A percentile compares a stretch with the other conserved stretches of the same genome.
Conservation (phyloP, 2,888 invertebrate species). For the Ischnura elegans region DNA sequence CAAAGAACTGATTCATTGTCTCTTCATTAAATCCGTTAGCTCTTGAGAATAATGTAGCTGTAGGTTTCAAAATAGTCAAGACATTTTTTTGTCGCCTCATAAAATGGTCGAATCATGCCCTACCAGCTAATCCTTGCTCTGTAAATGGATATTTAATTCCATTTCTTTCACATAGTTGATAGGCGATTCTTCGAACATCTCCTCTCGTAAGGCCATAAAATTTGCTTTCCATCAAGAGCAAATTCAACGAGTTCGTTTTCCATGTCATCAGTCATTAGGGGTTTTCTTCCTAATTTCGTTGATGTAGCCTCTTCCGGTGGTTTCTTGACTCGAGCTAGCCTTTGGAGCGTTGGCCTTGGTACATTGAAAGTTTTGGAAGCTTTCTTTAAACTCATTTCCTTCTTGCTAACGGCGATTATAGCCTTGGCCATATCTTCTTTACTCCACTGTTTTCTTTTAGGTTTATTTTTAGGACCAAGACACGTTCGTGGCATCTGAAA, state of each 20-base stretch:
- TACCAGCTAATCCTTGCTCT: not conserved
- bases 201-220: not conserved
- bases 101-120: not conserved
- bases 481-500: not conserved
- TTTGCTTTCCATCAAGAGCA: not conserved
- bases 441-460: not conserved
- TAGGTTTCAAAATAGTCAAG: not conserved
- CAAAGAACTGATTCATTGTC: constrained; percentile 25
- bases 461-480: not conserved
- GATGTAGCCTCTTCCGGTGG: not conserved
- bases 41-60: constrained; percentile 40
- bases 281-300: not conserved
- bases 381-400: not conserved
- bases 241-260: not conserved
- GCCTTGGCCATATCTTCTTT: not conserved
- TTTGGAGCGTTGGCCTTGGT: not conserved
- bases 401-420: not conserved
- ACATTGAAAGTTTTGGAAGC: not conserved
- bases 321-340: not conserved
- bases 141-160: not conserved
- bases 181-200: not conserved
- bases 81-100: not conserved
- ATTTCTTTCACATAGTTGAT: not conserved
- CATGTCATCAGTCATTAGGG: not conserved
- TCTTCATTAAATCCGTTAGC: constrained; percentile 39